Conservation (phyloP, 35 echinoderm and acorn worm species). For the Lytechinus pictus region DNA sequence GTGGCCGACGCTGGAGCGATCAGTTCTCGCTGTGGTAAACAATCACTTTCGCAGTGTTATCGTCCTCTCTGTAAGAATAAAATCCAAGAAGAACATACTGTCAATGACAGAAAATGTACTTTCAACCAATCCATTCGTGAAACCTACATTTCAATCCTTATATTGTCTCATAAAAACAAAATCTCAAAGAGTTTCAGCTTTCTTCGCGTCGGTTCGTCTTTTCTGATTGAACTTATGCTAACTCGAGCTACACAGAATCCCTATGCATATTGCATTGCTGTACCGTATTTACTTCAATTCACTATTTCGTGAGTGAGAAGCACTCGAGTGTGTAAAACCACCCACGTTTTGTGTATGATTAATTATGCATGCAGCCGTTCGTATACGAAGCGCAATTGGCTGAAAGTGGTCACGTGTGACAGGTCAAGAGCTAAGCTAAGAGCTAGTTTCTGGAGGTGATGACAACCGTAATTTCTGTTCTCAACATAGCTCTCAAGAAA, state of each 20-base stretch:
- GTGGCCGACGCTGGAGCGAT: slow-evolving; percentile 43
- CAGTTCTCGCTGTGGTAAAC: slow-evolving; percentile 50
- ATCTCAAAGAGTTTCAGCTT: not conserved
- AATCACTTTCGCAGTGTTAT: slow-evolving; percentile 50
- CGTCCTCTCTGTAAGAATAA: slow-evolving; percentile 55
- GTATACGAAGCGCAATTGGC: slow-evolving; percentile 15
- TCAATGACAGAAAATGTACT: slow-evolving; percentile 1
- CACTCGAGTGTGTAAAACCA: slow-evolving; percentile 50
- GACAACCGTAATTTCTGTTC: slow-evolving; percentile 35
- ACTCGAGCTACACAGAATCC: not conserved
- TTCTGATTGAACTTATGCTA: not conserved
- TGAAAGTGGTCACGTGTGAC: not conserved
- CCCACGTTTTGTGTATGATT: slow-evolving; percentile 57
- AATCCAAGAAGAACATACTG: slow-evolving; percentile 49
- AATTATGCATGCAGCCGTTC: slow-evolving; percentile 49
- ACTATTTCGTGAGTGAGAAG: slow-evolving; percentile 42
- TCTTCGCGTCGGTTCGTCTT: not conserved
- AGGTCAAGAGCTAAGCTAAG: not conserved
- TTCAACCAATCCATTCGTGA: slow-evolving; percentile 7
- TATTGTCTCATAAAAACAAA: not conserved
- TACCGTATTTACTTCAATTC: slow-evolving; percentile 1
- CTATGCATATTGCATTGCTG: not conserved
- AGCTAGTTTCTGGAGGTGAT: slow-evolving; percentile 22
- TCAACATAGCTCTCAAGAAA: slow-evolving; percentile 18
- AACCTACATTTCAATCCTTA: slow-evolving; percentile 36